Conservation (phyloP, 2,888 invertebrate species). For the Philhelius pedissequus region DNA sequence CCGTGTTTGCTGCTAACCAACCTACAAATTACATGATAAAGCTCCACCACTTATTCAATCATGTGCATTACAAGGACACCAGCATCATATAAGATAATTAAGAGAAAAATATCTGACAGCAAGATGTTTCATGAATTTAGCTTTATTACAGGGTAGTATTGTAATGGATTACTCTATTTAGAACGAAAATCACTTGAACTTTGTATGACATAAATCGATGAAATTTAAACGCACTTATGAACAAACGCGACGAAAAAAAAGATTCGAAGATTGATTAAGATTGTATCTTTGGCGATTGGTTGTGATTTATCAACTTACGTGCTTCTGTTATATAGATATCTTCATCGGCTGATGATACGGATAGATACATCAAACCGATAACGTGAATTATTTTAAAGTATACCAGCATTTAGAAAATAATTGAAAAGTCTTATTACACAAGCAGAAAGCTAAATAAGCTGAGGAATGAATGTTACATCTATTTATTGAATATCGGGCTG, state of each 20-base stretch:
- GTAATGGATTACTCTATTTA: constrained; percentile 1
- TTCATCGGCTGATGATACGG: constrained; percentile 11
- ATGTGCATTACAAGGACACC: not conserved
- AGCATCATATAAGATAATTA: not conserved
- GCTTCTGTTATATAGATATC: constrained; percentile 22
- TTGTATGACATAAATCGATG: not conserved
- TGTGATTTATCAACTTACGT: constrained; percentile 33
- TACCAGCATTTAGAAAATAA: not conserved
- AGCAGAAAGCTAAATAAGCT: constrained; percentile 11
- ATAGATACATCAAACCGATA: constrained; percentile 1
- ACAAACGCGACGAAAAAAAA: not conserved
- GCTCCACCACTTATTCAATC: not conserved
- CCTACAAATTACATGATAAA: not conserved
- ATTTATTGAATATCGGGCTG: constrained; percentile 37
- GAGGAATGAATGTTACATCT: not conserved
- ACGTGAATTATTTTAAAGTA: not conserved
- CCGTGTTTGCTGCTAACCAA: not conserved
- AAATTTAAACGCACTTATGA: not conserved
- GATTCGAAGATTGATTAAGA: not conserved
- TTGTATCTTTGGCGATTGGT: not conserved
- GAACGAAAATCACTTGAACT: not conserved
- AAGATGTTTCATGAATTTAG: not conserved
- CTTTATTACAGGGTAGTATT: not conserved
- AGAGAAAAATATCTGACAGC: not conserved
- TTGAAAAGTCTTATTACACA: constrained; percentile 2